phyloP scores from a whole-genome alignment of 2,113 vertebrate species.

The Phocoena phocoena region DNA sequence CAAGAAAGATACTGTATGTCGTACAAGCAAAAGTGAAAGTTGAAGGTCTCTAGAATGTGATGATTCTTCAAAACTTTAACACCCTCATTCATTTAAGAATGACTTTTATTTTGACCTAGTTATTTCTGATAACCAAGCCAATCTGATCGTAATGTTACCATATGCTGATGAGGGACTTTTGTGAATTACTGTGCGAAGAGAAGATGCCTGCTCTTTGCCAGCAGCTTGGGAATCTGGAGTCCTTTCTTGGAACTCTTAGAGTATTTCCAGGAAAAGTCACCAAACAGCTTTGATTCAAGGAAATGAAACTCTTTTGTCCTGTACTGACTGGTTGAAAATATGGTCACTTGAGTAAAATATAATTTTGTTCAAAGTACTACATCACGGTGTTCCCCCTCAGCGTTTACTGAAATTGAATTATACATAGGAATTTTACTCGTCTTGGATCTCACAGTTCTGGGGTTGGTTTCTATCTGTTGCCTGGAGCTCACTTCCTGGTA shows the following conservation, averaged over 20 bases:
- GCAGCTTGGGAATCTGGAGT: conserved; percentile 20
- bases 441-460: neutral
- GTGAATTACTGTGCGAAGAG: neutral
- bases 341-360: neutral
- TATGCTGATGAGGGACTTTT: neutral
- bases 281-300: conserved; percentile 33
- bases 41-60: neutral
- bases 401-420: neutral
- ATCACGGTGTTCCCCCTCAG: neutral
- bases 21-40: neutral
- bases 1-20: neutral
- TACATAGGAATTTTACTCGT: neutral
- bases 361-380: neutral
- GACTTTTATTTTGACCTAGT: neutral
- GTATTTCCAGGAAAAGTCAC: conserved; percentile 42
- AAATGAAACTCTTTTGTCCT: conserved; percentile 38
- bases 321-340: conserved; percentile 19
- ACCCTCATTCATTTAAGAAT: neutral
- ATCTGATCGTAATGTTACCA: neutral
- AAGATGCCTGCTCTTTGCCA: neutral
- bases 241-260: neutral
- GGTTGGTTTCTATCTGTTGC: conserved; percentile 8
- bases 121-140: neutral
- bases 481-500: neutral
- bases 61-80: neutral